These are phyloP conservation scores for Aproaerema taeniolella DNA, from an alignment of 2,888 invertebrate genomes.

Conservation along the genomic window DNA sequence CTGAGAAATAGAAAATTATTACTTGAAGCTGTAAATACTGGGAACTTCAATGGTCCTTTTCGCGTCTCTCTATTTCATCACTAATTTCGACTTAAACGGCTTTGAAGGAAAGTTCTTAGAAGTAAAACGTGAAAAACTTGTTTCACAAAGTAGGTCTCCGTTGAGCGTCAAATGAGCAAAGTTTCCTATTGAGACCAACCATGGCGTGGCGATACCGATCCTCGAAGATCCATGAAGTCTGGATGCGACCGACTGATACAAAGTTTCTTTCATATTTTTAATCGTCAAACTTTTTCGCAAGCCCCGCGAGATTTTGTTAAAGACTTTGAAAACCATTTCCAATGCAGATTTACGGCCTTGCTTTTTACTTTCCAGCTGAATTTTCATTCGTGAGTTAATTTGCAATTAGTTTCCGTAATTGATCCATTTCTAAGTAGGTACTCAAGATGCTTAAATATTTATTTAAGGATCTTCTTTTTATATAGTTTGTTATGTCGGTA, in stretches of 20 bases:
- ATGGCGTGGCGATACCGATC: conserved; percentile 2
- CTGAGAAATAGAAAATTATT: no score
- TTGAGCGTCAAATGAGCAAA: conserved; percentile 37
- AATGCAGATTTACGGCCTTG: background rate
- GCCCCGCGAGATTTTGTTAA: conserved; percentile 1
- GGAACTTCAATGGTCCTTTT: no score
- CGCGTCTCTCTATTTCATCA: conserved; percentile 6
- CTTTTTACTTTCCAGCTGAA: no score
- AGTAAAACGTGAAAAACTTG: conserved; percentile 35
- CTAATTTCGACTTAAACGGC: conserved; percentile 29
- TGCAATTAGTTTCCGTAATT: no score
- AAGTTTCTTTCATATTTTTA: conserved; percentile 8
- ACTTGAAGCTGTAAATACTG: no score
- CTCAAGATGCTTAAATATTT: no score
- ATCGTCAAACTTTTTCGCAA: conserved; percentile 1
- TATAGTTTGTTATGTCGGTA: no score
- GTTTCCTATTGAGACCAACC: conserved; percentile 29
- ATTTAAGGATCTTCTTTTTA: no score
- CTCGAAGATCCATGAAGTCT: conserved; percentile 6
- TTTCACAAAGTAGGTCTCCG: conserved; percentile 34
- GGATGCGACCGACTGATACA: conserved; percentile 4
- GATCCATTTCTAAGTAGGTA: no score
- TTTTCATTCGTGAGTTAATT: no score
- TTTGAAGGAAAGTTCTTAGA: conserved; percentile 28
- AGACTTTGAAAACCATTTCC: background rate